Base-by-base conservation (phyloP, 1,140 invertebrate genomes). In the Palaemon carinicauda region DNA sequence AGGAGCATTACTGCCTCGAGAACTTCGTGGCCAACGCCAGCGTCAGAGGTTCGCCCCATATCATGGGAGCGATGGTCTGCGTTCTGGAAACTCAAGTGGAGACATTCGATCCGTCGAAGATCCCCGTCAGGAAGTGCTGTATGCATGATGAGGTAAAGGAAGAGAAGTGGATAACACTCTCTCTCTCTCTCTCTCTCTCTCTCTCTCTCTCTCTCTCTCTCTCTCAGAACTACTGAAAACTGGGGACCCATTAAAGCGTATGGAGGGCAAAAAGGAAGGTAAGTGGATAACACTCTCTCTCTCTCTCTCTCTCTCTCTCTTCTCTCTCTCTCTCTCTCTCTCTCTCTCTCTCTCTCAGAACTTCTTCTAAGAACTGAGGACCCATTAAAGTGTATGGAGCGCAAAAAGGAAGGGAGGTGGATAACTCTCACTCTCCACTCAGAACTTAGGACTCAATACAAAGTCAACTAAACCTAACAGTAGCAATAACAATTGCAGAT, bases 111-210 rank as follows among this genome's bases (percentile, higher is more conserved):
- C 82, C 88, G 31, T 77, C 79, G 54, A 89, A 89, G 79, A 83
- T 89, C 60, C 81, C 88, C 52, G 78, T 89, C 65, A 89, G 88
- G 81, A 89, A 89, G 27, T 89, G 88, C 53, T 89, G 88, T 74
- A 80, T 86, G 80, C 82, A 82, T 12, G 71, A 88, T 71, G 80
- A 86, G 88, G 88, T 88, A 79, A 24, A 83, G 17, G 17, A 17
- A 17, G 14, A 19, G 19, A 1, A 21, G 5, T 17, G 54, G 14
- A 31, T 29, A 24, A 21, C 5, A 51, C 21, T 50, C 31, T 41
- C 50, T 33, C 33, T 69, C 50, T 33, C 21, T n/a, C 51, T 27
- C 24, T 21, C 41, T 65, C 54, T 80, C 52, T 51, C 33, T 19
- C 33, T 3, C 33, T 29, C 77, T 27, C n/a, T 27, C 50, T 17